These are phyloP conservation scores for Bellardia pandia DNA, from an alignment of 2,888 invertebrate genomes.

Conservation along the genomic window DNA sequence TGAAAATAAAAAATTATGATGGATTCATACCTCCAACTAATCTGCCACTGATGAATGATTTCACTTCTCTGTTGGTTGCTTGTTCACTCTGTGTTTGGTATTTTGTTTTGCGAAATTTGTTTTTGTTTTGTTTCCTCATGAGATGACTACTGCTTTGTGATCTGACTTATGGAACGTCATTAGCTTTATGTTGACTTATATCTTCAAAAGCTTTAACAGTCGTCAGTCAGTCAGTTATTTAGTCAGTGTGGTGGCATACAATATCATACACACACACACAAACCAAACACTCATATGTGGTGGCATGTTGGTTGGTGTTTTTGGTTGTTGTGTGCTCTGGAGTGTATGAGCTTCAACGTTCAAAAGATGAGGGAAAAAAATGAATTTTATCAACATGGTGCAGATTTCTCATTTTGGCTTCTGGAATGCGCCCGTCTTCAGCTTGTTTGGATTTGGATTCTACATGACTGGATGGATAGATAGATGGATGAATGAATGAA, in stretches of 20 bases:
- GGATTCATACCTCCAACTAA: slow-evolving; percentile 84
- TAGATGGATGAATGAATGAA: slow-evolving; percentile 6
- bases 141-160: slow-evolving; percentile 61
- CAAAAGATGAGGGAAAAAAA: slow-evolving; percentile 62
- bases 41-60: slow-evolving; percentile 84
- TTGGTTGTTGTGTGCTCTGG: slow-evolving; percentile 36
- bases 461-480: slow-evolving; percentile 46
- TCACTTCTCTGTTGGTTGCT: slow-evolving; percentile 66
- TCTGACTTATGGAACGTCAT: slow-evolving; percentile 73
- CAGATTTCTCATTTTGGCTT: slow-evolving; percentile 82
- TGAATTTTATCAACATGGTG: slow-evolving; percentile 79
- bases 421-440: slow-evolving; percentile 81
- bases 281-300: slow-evolving; percentile 18
- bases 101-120: slow-evolving; percentile 58
- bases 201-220: slow-evolving; percentile 68
- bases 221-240: slow-evolving; percentile 46
- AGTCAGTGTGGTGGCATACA: slow-evolving; percentile 47
- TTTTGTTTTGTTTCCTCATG: slow-evolving; percentile 48
- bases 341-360: slow-evolving; percentile 57
- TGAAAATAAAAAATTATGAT: slow-evolving; percentile 77
- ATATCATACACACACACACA: neutral
- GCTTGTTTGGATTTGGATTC: slow-evolving; percentile 71
- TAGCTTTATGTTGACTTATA: slow-evolving; percentile 73
- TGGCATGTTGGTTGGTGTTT: slow-evolving; percentile 44
- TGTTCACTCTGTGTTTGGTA: slow-evolving; percentile 43